These are phyloP conservation scores for Lampropteryx suffumata DNA, from an alignment of 2,888 invertebrate species.

Conservation along the genomic window DNA sequence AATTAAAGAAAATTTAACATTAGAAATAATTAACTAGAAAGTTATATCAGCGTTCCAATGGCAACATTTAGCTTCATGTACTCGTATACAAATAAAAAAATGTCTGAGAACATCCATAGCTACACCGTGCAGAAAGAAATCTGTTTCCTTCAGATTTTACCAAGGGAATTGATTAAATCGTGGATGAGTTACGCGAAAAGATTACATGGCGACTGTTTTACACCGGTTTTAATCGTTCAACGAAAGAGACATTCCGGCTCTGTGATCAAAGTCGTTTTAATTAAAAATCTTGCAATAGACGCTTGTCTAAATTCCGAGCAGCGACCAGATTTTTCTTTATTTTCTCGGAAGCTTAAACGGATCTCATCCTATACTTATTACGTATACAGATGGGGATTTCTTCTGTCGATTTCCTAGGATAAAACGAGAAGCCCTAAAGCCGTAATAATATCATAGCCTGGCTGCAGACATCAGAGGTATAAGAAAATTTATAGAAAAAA, in stretches of 20 bases:
- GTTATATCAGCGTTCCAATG: no score
- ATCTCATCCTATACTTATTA: conserved; percentile 53
- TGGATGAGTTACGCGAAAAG: conserved; percentile 47
- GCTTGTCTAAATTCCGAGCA: conserved; percentile 74
- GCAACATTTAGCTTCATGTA: neutral
- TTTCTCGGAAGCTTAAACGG: conserved; percentile 64
- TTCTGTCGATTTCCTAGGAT: conserved; percentile 27
- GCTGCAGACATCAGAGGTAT: conserved; percentile 27
- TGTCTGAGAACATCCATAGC: no score
- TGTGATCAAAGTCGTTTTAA: conserved; percentile 78
- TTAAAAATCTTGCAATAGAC: conserved; percentile 76
- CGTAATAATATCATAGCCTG: conserved; percentile 29
- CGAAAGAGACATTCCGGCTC: conserved; percentile 70
- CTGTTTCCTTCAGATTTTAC: conserved; percentile 22
- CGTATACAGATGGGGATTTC: conserved; percentile 34
- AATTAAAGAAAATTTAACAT: no score
- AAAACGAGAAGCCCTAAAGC: conserved; percentile 31
- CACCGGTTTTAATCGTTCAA: conserved; percentile 70
- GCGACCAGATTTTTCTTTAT: conserved; percentile 57
- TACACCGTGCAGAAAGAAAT: conserved; percentile 6
- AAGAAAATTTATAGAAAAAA: conserved; percentile 19
- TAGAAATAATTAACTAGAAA: no score
- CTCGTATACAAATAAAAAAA: no score
- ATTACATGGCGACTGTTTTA: conserved; percentile 61
- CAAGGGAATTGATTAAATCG: conserved; percentile 40